Evolutionary conservation across 2,888 invertebrate species (phyloP).

Genomic region (Drosophila barbarae): DNA sequence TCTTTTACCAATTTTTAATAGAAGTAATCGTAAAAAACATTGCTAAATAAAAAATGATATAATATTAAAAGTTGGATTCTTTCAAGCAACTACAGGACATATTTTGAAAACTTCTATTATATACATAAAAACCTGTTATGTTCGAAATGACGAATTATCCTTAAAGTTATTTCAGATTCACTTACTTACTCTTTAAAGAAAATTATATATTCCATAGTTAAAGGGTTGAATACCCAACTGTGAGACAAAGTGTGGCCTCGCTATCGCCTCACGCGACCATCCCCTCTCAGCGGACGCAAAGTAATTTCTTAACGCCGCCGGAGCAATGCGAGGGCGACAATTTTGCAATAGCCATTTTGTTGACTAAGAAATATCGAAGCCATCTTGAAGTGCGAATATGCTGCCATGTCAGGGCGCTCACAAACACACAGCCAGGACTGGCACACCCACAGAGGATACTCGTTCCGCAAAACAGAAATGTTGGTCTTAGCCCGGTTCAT

Average conservation of each 20-base stretch:
- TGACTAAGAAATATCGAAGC: conserved; percentile 76
- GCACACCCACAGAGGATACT: conserved; percentile 35
- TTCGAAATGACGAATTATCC: no score
- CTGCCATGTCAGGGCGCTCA: conserved; percentile 54
- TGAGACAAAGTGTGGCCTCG: neutral
- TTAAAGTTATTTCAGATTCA: no score
- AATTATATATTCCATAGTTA: neutral
- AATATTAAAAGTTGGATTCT: no score
- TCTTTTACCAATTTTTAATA: neutral
- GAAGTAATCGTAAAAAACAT: neutral
- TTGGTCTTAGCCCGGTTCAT: conserved; percentile 50
- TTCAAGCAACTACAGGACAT: no score
- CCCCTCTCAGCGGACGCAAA: conserved; percentile 50
- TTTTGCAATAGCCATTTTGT: conserved; percentile 75
- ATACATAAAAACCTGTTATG: no score
- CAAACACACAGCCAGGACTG: conserved; percentile 21
- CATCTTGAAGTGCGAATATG: conserved; percentile 73
- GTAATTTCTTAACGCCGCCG: conserved; percentile 70
- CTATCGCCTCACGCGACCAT: conserved; percentile 30
- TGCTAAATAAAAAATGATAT: no score
- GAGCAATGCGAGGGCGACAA: conserved; percentile 59
- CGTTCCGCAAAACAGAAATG: conserved; percentile 24
- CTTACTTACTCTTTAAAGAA: no score
- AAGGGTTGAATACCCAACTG: neutral
- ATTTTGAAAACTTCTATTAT: no score